A percentile compares a stretch with the other conserved stretches of the same genome.
Conservation (phyloP, 2,888 invertebrate species). For the Drosophila pegasa region DNA sequence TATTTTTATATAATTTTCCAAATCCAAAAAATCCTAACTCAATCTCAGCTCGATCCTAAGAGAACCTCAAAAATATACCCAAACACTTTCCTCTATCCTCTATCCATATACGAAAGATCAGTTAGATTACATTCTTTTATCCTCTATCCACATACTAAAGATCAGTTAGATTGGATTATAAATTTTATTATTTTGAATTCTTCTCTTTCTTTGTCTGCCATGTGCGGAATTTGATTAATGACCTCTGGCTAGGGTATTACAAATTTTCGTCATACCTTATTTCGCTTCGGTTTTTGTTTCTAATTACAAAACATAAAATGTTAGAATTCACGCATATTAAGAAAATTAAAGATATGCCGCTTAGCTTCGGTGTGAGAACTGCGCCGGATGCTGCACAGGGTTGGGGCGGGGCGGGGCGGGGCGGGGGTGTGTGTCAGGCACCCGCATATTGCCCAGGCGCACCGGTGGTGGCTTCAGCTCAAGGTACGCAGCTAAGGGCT, state of each 20-base stretch:
- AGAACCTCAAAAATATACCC: too few species aligned
- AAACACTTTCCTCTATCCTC: too few species aligned
- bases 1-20: too few species aligned
- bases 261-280: not conserved
- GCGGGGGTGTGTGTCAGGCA: slow-evolving; percentile 23
- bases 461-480: slow-evolving; percentile 63
- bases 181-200: not conserved
- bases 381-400: slow-evolving; percentile 72
- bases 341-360: slow-evolving; percentile 78
- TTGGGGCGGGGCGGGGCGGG: slow-evolving; percentile 20
- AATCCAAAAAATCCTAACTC: not conserved
- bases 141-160: not conserved
- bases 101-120: too few species aligned
- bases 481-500: slow-evolving; percentile 43
- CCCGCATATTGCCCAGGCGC: slow-evolving; percentile 62
- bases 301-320: slow-evolving; percentile 78
- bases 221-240: slow-evolving; percentile 30
- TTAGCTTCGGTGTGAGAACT: slow-evolving; percentile 62
- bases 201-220: not conserved
- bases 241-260: slow-evolving; percentile 19
- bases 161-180: not conserved
- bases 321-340: slow-evolving; percentile 80
- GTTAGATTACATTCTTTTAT: too few species aligned
- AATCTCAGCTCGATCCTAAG: too few species aligned
- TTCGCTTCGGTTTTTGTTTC: slow-evolving; percentile 47